Percentiles rank a stretch among this genome's conserved stretches.
phyloP scores from a whole-genome alignment of 2,797 vertebrate genomes.

The Sebastes umbrosus region DNA sequence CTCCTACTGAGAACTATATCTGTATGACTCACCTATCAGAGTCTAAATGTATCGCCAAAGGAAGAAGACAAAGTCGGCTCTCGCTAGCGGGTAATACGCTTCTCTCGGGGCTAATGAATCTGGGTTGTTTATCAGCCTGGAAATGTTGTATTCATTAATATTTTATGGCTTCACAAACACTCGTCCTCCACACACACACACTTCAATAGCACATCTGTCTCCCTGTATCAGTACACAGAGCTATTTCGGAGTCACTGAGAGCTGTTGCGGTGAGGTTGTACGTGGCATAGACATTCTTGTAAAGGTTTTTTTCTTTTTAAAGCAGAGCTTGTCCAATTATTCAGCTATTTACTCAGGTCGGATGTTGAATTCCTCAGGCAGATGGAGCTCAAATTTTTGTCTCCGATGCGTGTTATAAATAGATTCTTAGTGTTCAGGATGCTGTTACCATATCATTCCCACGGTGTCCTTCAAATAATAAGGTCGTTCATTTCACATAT shows the following conservation, averaged over 20 bases:
- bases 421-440: conserved; percentile 33
- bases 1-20: conserved; percentile 20
- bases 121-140: conserved; percentile 60
- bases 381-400: conserved; percentile 11
- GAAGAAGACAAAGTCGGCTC: conserved; percentile 18
- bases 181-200: conserved; percentile 2
- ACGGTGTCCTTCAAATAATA: conserved; percentile 28
- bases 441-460: conserved; percentile 4
- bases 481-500: conserved; percentile 1
- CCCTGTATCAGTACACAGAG: conserved; percentile 17
- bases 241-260: conserved; percentile 26
- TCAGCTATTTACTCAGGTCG: conserved; percentile 7
- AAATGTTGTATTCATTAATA: conserved; percentile 74
- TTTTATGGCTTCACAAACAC: conserved; percentile 57
- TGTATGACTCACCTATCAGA: conserved; percentile 52
- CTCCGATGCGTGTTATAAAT: conserved; percentile 40
- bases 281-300: not conserved
- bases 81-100: conserved; percentile 44
- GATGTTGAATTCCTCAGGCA: conserved; percentile 14
- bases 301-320: not conserved
- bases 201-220: conserved; percentile 57
- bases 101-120: conserved; percentile 63
- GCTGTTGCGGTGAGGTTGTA: not conserved
- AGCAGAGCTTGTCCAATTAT: conserved; percentile 38
- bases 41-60: conserved; percentile 54